Conservation (phyloP, 2,113 vertebrate genomes). For the Pelecanoides urinatrix region DNA sequence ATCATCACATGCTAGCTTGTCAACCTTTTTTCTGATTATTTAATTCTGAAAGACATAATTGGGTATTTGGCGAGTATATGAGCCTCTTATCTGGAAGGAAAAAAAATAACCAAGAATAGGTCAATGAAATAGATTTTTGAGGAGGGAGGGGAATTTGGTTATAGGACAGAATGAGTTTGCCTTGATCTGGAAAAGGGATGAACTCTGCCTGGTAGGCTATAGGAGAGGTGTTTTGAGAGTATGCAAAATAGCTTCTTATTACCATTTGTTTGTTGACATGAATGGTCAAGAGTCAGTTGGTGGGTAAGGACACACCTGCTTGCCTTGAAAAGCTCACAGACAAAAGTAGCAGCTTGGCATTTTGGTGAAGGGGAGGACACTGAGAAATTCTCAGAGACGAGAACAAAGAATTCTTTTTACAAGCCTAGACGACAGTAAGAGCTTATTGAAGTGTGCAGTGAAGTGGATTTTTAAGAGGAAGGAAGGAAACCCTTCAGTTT, state of each 20-base stretch:
- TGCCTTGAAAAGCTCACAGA: not conserved
- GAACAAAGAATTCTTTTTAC: slow-evolving; percentile 35
- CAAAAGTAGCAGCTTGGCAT: not conserved
- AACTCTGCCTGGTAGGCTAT: not conserved
- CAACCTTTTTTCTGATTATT: not conserved
- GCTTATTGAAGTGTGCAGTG: not conserved
- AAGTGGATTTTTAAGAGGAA: not conserved
- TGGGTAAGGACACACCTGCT: not conserved
- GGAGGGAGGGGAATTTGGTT: not conserved
- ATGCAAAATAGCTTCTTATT: not conserved
- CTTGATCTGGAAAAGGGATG: not conserved
- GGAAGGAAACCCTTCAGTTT: not conserved
- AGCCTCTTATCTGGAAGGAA: not conserved
- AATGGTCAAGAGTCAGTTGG: not conserved
- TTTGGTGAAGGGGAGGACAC: not conserved
- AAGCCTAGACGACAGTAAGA: not conserved
- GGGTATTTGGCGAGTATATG: not conserved
- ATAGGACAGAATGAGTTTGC: not conserved
- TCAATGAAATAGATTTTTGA: not conserved
- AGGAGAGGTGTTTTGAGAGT: not conserved
- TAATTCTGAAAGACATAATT: not conserved
- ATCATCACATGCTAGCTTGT: not conserved
- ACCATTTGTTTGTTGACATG: not conserved
- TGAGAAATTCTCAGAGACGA: not conserved
- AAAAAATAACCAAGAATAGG: not conserved